Percentiles rank a stretch among this genome's conserved stretches.
phyloP scores from a whole-genome alignment of 2,888 invertebrate species.

The Tiliacea citrago region DNA sequence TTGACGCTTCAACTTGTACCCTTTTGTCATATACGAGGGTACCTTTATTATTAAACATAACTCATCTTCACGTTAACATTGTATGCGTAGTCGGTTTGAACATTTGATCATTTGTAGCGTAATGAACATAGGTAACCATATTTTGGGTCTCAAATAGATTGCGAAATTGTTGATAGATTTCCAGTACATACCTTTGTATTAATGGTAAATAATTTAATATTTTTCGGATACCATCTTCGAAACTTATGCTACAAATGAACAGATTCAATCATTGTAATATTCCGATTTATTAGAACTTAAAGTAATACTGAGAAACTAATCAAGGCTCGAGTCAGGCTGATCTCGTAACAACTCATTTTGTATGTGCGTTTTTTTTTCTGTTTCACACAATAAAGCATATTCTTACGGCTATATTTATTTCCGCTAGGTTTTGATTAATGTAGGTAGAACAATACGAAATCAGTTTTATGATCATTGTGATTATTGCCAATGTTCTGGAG shows the following conservation, averaged over 20 bases:
- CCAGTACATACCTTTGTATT: slow-evolving; percentile 14
- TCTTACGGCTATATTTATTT: slow-evolving; percentile 53
- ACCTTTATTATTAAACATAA: slow-evolving; percentile 56
- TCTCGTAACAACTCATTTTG: slow-evolving; percentile 61
- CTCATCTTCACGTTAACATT: slow-evolving; percentile 56
- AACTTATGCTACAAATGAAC: slow-evolving; percentile 57
- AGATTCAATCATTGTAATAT: slow-evolving; percentile 52
- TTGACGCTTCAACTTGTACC: slow-evolving; percentile 68
- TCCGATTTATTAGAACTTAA: slow-evolving; percentile 60
- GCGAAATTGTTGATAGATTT: slow-evolving; percentile 14
- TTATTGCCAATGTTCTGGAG: slow-evolving; percentile 23
- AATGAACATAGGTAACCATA: slow-evolving; percentile 2
- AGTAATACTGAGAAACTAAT: slow-evolving; percentile 66
- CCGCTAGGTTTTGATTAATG: slow-evolving; percentile 53
- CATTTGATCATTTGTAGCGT: slow-evolving; percentile 60
- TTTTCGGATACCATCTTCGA: slow-evolving; percentile 18
- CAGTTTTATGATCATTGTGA: slow-evolving; percentile 29
- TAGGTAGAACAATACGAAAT: slow-evolving; percentile 27
- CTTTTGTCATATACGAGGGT: slow-evolving; percentile 57
- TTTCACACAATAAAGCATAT: slow-evolving; percentile 50
- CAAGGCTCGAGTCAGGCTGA: slow-evolving; percentile 55
- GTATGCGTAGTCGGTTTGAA: slow-evolving; percentile 47
- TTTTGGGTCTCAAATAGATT: slow-evolving; percentile 12
- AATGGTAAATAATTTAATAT: slow-evolving; percentile 23
- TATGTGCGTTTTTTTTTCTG: slow-evolving; percentile 42